Evolutionary conservation across 1,140 invertebrate genomes (phyloP).

Genomic region (Asbolus verrucosus): DNA sequence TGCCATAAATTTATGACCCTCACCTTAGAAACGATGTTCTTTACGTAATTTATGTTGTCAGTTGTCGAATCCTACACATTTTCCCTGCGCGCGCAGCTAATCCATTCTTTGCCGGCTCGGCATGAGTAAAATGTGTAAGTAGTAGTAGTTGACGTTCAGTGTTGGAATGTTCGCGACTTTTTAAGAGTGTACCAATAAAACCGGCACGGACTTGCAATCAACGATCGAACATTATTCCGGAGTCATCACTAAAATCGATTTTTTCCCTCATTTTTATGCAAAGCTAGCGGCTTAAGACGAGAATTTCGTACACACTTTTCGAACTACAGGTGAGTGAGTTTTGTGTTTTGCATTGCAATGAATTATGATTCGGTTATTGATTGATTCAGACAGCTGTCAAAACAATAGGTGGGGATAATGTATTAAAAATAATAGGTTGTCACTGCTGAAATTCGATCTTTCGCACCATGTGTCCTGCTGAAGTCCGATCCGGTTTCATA

Average conservation of each 20-base stretch:
- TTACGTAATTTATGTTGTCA: constrained; percentile 21
- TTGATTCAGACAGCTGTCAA: background rate
- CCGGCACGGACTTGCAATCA: background rate
- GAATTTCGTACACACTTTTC: no score
- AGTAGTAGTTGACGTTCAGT: constrained; percentile 19
- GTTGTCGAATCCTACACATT: no score
- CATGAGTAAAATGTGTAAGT: constrained; percentile 29
- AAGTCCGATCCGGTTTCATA: constrained; percentile 3
- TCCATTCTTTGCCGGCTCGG: constrained; percentile 31
- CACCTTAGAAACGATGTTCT: constrained; percentile 1
- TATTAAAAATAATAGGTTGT: background rate
- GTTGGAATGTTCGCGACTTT: constrained; percentile 24
- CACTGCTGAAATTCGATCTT: background rate
- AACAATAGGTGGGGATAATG: background rate
- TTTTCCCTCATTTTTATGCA: background rate
- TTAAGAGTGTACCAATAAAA: constrained; percentile 8
- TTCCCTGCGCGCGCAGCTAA: constrained; percentile 14
- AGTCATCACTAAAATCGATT: background rate
- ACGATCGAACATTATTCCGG: background rate
- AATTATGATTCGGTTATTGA: background rate
- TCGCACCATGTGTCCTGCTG: background rate
- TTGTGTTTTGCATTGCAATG: background rate
- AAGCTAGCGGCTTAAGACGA: no score
- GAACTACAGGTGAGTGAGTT: background rate
- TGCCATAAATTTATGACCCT: constrained; percentile 10